Evolutionary conservation across 1,140 invertebrate genomes (phyloP).

Genomic region (Drosophila watanabei): DNA sequence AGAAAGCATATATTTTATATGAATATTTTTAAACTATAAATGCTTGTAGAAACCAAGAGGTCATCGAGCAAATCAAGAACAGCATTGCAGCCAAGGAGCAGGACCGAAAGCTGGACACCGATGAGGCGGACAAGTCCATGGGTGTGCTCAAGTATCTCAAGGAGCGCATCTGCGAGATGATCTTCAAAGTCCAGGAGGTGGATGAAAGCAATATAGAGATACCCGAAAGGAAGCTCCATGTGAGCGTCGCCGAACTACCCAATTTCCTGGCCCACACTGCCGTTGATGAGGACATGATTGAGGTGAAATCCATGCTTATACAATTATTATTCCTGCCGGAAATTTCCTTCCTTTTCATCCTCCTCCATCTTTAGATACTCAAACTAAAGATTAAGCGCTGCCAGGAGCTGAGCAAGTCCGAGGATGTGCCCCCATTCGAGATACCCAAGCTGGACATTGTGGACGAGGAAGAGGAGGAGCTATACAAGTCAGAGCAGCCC

Average conservation of each 20-base stretch:
- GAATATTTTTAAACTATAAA: too few species aligned
- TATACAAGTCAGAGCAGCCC: constrained; percentile 56
- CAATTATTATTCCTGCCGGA: background rate
- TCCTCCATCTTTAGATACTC: constrained; percentile 53
- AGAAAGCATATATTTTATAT: background rate
- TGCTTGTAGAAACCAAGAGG: constrained; percentile 88
- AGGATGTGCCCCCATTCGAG: constrained; percentile 64
- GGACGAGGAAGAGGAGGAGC: constrained; percentile 69
- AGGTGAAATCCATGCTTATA: constrained; percentile 41
- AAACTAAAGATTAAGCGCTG: constrained; percentile 80
- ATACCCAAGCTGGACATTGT: constrained; percentile 72
- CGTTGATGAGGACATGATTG: constrained; percentile 75
- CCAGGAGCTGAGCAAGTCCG: constrained; percentile 71
- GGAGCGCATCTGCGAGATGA: constrained; percentile 82
- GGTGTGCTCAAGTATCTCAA: constrained; percentile 87
- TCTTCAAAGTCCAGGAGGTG: constrained; percentile 84
- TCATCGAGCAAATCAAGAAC: constrained; percentile 88
- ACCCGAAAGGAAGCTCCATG: constrained; percentile 55
- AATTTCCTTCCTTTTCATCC: background rate
- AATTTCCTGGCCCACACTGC: constrained; percentile 74
- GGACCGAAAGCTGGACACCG: constrained; percentile 83
- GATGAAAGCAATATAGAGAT: constrained; percentile 80
- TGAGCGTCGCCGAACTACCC: constrained; percentile 70
- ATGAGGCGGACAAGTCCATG: constrained; percentile 86
- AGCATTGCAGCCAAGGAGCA: constrained; percentile 87